A percentile compares a stretch with the other conserved stretches of the same genome.
Conservation (phyloP, 2,113 vertebrate genomes). For the Cephalopterus ornatus region DNA sequence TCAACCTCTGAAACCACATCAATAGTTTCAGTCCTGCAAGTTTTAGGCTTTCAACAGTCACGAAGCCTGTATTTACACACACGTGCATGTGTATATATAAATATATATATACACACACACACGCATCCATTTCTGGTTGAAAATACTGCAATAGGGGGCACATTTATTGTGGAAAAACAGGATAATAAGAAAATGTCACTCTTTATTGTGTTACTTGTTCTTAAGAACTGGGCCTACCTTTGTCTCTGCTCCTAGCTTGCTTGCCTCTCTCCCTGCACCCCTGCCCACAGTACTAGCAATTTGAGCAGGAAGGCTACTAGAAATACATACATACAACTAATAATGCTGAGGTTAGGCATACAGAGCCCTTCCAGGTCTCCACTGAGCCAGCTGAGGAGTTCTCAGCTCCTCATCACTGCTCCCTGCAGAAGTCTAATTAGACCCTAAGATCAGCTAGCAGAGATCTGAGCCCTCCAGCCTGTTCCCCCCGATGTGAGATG, state of each 20-base stretch:
- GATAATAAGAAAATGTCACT: not conserved
- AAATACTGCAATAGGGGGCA: not conserved
- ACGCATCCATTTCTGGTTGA: not conserved
- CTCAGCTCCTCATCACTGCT: not conserved
- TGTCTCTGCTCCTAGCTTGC: not conserved
- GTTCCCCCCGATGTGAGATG: not conserved
- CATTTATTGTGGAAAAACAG: not conserved
- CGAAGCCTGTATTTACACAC: not conserved
- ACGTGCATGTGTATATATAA: fast-evolving
- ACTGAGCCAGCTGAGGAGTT: not conserved
- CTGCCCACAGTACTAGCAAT: not conserved
- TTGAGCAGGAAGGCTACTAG: not conserved
- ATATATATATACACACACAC: fast-evolving
- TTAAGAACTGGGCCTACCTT: not conserved
- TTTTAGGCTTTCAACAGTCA: not conserved
- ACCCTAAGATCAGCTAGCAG: not conserved
- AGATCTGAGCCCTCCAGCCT: not conserved
- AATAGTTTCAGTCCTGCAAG: not conserved
- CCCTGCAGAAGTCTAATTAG: not conserved
- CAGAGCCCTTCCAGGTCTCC: not conserved
- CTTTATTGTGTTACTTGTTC: not conserved
- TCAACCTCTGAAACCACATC: conserved; percentile 1
- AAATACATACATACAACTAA: not conserved
- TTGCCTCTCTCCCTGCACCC: not conserved
- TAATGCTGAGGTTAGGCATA: not conserved